Evolutionary conservation across 1,140 invertebrate genomes (phyloP), one percentile per base, ranked within the genome.

Genomic region (Sminthurides bifidus): DNA sequence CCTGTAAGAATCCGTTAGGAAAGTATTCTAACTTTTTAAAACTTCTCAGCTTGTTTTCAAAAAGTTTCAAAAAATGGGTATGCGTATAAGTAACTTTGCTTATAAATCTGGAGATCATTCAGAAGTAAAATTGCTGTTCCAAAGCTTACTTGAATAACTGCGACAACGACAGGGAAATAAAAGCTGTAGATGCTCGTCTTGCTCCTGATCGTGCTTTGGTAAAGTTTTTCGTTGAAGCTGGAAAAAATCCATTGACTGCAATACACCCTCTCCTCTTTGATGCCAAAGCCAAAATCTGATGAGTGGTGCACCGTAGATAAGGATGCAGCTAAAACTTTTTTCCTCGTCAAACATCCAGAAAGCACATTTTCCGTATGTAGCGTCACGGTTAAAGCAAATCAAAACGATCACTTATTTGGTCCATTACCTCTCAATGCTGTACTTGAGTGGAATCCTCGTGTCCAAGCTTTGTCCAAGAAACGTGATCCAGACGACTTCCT

Each of bases 131-230:
- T 23, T 3, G n/a, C 6, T 31, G n/a, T n/a, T n/a, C n/a, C n/a
- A n/a, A n/a, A 29, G 14, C 48, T 50, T 58, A 58, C 56, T 10
- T 81, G 70, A 52, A 74, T 71, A 69, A 81, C 72, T 31, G 76
- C 78, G 24, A 79, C 59, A 27, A 74, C 72, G 19, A 82, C 71
- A 15, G 80, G 81, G 19, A 80, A 67, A 58, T 76, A 76, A 63
- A 81, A 81, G 0, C 77, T 76, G 65, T 83, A 82, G 65, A 76
- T 80, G 5, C 77, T 75, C n/a, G 81, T 83, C 65, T 83, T 83
- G 70, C 77, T 78, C 57, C 77, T 76, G 29, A 81, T 77, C 56
- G 83, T 79, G 15, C 73, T 15, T 19, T 24, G 27, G 31, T 58
- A 58, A 8, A 23, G 19, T 3, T 51, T 40, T 15, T 44, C 27